Conservation (phyloP, 2,797 vertebrate genomes). For the Microctenopoma steveboyesi region DNA sequence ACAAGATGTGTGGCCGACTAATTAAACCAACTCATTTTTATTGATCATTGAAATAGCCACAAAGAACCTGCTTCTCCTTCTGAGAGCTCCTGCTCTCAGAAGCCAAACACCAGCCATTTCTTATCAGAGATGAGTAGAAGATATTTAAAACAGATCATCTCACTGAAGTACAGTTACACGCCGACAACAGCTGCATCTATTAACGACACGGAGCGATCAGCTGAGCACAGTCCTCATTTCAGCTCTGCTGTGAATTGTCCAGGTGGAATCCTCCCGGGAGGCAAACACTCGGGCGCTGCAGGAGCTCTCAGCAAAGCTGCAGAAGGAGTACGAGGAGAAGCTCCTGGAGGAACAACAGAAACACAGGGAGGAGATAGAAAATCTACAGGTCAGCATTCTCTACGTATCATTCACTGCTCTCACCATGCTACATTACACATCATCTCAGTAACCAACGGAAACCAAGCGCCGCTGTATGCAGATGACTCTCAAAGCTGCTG, state of each 20-base stretch:
- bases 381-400: conserved; percentile 85
- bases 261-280: conserved; percentile 91
- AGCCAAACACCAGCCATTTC: not conserved
- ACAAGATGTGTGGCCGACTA: not conserved
- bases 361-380: conserved; percentile 90
- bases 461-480: too few species aligned
- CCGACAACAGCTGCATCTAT: conserved; percentile 12
- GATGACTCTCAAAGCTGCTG: not conserved
- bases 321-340: conserved; percentile 88
- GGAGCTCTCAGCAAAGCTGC: conserved; percentile 89
- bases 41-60: conserved; percentile 2
- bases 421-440: not conserved
- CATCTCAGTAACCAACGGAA: too few species aligned
- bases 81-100: too few species aligned
- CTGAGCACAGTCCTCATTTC: conserved; percentile 8
- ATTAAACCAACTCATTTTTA: too few species aligned
- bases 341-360: conserved; percentile 86
- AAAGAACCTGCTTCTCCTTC: not conserved
- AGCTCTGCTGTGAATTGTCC: conserved; percentile 45
- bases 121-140: not conserved
- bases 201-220: conserved; percentile 30
- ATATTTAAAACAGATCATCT: conserved; percentile 15
- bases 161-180: not conserved
- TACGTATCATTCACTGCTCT: conserved; percentile 17
- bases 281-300: conserved; percentile 87